Conservation (phyloP, 2,797 vertebrate species). For the Hylomyscus alleni region DNA sequence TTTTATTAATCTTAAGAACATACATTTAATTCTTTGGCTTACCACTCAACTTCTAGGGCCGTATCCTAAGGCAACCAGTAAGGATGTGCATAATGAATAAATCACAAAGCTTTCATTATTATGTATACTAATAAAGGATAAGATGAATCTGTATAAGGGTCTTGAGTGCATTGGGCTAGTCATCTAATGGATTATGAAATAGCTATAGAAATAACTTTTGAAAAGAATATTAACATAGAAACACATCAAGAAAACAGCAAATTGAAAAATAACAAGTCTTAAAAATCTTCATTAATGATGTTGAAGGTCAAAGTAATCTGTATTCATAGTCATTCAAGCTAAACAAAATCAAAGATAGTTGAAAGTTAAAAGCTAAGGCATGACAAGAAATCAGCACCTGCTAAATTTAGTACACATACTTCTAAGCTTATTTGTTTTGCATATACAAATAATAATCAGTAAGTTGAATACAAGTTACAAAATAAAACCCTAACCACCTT, state of each 20-base stretch:
- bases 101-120: slow-evolving; percentile 52
- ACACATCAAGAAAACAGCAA: slow-evolving; percentile 16
- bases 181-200: slow-evolving; percentile 6
- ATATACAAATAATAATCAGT: slow-evolving; percentile 19
- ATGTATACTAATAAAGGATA: slow-evolving; percentile 58
- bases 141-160: neutral
- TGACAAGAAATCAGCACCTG: neutral
- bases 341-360: slow-evolving; percentile 46
- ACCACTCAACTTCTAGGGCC: slow-evolving; percentile 28
- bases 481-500: neutral
- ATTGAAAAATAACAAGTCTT: neutral
- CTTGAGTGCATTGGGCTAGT: neutral
- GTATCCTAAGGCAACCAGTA: slow-evolving; percentile 39
- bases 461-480: slow-evolving; percentile 31
- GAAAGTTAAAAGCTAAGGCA: slow-evolving; percentile 8
- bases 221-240: slow-evolving; percentile 47
- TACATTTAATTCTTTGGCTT: slow-evolving; percentile 24
- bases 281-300: slow-evolving; percentile 54
- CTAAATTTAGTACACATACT: neutral
- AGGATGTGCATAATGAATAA: slow-evolving; percentile 48
- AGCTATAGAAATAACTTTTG: slow-evolving; percentile 40
- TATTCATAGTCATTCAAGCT: slow-evolving; percentile 39
- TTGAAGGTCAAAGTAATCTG: slow-evolving; percentile 43
- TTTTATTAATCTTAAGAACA: slow-evolving; percentile 49
- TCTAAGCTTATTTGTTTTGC: slow-evolving; percentile 21